Conservation (phyloP, 92 coral and sea anemone species). For the Desmophyllum pertusum region DNA sequence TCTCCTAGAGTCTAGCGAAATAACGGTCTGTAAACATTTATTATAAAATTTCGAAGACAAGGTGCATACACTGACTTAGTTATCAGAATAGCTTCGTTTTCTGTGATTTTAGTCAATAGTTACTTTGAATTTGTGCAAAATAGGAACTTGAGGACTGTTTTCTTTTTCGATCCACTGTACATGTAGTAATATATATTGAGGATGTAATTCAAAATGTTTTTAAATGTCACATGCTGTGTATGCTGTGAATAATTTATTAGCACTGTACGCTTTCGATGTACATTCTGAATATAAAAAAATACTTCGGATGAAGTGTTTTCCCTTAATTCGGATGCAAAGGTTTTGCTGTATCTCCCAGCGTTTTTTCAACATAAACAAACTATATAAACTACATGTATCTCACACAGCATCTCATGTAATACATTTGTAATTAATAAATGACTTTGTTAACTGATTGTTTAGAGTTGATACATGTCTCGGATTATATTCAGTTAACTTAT, state of each 20-base stretch:
- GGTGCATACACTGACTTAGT: no score
- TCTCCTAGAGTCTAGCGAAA: not conserved
- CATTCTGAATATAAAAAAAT: not conserved
- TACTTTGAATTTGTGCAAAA: not conserved
- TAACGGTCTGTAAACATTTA: not conserved
- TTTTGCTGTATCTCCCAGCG: not conserved
- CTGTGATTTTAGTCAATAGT: not conserved
- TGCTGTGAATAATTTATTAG: not conserved
- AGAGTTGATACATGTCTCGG: not conserved
- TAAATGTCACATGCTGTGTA: not conserved
- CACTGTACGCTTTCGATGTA: not conserved
- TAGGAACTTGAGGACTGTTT: not conserved
- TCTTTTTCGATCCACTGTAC: not conserved
- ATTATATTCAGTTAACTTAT: not conserved
- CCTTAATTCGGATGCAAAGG: not conserved
- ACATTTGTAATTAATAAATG: not conserved
- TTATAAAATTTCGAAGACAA: not conserved
- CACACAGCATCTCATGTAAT: not conserved
- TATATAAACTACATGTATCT: not conserved
- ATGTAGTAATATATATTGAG: not conserved
- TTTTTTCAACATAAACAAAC: not conserved
- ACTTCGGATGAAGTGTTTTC: not conserved
- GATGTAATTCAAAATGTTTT: not conserved
- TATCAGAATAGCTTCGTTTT: not conserved
- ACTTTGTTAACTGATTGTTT: not conserved